Percentiles rank a stretch among this genome's conserved stretches.
These are phyloP conservation scores for Dasyurus viverrinus DNA, from an alignment of 2,113 vertebrate species.

Conservation along the genomic window DNA sequence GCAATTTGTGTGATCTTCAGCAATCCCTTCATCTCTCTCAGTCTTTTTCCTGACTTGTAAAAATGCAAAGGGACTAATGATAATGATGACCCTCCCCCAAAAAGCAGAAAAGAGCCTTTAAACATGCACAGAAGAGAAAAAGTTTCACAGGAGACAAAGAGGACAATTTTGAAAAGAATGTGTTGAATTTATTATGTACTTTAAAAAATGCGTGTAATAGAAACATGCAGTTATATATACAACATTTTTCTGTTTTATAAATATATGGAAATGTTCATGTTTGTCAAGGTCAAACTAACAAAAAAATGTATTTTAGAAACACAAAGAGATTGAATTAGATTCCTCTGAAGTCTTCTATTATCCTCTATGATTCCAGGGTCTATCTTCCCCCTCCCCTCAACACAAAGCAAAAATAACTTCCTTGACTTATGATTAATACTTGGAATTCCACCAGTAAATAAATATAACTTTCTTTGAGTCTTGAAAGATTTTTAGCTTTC, in stretches of 20 bases:
- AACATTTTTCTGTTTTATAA: neutral
- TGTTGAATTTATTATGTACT: neutral
- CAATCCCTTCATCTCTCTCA: neutral
- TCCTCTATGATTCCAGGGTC: neutral
- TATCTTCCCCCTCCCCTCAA: neutral
- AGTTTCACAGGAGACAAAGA: neutral
- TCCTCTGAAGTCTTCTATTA: neutral
- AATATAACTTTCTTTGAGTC: neutral
- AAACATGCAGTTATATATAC: neutral
- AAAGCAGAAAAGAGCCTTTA: neutral
- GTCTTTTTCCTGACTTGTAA: neutral
- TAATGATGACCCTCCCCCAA: neutral
- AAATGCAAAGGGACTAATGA: neutral
- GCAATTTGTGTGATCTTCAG: neutral
- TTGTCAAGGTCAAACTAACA: neutral
- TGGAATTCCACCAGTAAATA: neutral
- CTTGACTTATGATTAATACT: neutral
- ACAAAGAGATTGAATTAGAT: neutral
- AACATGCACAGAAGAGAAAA: neutral
- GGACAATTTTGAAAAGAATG: neutral
- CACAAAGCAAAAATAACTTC: neutral
- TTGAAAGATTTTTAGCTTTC: neutral
- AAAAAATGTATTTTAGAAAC: neutral
- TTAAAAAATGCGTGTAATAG: neutral
- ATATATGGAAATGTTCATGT: neutral